Base-by-base conservation (phyloP, 2,888 invertebrate genomes). In the Dione vanillae region DNA sequence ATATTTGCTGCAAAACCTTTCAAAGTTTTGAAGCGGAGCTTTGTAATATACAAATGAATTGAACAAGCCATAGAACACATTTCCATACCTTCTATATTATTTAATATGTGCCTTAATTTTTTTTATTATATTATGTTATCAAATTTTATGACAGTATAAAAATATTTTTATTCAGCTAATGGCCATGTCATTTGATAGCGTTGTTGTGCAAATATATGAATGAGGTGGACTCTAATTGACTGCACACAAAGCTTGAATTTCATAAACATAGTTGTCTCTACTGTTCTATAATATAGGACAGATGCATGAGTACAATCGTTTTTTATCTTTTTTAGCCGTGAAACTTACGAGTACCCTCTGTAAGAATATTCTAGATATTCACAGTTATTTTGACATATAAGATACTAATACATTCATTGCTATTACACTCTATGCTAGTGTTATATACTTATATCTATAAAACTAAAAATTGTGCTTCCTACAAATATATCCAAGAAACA, bases 381-480 rank as follows among this genome's bases (percentile, higher is more conserved):
- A 56, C 11, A 40, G 35, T 37, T 54, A 1, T n/a, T n/a, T 35
- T 35, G 14, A 52, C n/a, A n/a, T n/a, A n/a, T n/a, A 56, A 56
- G n/a, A 11, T n/a, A 37, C 37, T 37, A 40, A 16, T 16, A 5
- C 16, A 9, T n/a, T 54, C 10, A 37, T 37, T 37, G 37, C 16
- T 54, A 16, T 16, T 16, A 37, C n/a, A 27, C 27, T 43, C 1
- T n/a, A n/a, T n/a, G 43, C 27, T 59, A 43, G 27, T 14, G 9
- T 19, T 43, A 20, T 43, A 20, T 12, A 14, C 27, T n/a, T 2
- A 20, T 59, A 19, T 2, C 20, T 49, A n/a, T 5, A 12, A 14
- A 49, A 49, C 45, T 54, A 54, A 65, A 47, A n/a, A 65, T 65
- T n/a, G 19, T 40, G 41, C 45, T 64, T 14, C 40, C 65, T 27